A percentile compares a stretch with the other conserved stretches of the same genome.
Conservation (phyloP, 2,888 invertebrate species). For the Mycogona germanica region DNA sequence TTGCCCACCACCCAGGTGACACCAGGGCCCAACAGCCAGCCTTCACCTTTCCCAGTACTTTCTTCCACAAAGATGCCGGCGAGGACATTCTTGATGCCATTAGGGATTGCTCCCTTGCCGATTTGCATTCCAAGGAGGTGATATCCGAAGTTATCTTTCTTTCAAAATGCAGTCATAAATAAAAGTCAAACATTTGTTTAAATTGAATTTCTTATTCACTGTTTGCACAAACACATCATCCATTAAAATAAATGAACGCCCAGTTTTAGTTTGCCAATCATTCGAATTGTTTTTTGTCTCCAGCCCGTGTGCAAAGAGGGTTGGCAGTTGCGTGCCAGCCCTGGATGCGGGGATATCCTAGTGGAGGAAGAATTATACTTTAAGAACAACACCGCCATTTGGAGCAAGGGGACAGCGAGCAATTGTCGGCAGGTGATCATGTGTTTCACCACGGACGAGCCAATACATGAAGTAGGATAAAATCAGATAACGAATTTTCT, state of each 20-base stretch:
- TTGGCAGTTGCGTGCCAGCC: conserved; percentile 10
- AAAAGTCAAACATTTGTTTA: too few relatives aligned
- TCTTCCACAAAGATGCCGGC: conserved; percentile 11
- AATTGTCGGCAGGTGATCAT: conserved; percentile 38
- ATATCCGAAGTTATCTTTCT: too few relatives aligned
- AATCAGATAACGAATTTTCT: too few relatives aligned
- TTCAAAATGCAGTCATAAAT: too few relatives aligned
- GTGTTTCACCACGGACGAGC: conserved; percentile 69
- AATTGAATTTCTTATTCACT: too few relatives aligned
- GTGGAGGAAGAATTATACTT: conserved; percentile 78
- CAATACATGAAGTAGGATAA: conserved; percentile 55
- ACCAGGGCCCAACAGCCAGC: conserved; percentile 22
- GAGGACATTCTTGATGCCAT: conserved; percentile 18
- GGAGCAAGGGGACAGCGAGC: conserved; percentile 42
- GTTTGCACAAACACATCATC: too few relatives aligned
- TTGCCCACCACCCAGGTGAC: conserved; percentile 61
- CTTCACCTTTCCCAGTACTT: not conserved
- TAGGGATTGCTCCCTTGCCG: conserved; percentile 17
- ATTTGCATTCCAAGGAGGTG: conserved; percentile 4
- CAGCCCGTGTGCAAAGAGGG: not conserved
- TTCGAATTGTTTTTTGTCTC: not conserved
- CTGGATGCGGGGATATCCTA: not conserved
- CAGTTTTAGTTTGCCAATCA: too few relatives aligned
- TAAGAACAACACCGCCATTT: conserved; percentile 68
- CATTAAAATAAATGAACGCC: too few relatives aligned